Evolutionary conservation across 2,113 vertebrate genomes (phyloP).

Genomic region (Zeus faber): DNA sequence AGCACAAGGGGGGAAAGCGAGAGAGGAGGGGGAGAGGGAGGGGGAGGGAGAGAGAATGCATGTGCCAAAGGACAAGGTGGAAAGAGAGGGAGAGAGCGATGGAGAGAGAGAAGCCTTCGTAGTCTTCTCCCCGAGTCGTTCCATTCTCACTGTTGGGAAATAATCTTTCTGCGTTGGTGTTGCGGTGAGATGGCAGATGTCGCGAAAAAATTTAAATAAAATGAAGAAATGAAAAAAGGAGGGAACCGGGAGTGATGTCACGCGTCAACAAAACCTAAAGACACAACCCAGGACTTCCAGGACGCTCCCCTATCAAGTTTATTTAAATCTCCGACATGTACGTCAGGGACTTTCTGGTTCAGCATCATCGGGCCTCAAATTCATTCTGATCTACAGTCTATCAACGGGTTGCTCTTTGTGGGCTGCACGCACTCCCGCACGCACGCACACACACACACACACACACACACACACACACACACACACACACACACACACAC

Average conservation of each 20-base stretch:
- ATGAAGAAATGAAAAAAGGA: background rate
- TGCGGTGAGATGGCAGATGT: constrained; percentile 9
- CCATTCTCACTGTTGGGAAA: constrained; percentile 28
- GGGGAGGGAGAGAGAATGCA: background rate
- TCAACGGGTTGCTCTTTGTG: no score
- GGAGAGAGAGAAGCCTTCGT: constrained; percentile 6
- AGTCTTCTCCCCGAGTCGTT: constrained; percentile 8
- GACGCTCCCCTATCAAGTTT: no score
- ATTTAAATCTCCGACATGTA: no score
- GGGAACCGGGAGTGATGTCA: background rate
- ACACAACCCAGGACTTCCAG: no score
- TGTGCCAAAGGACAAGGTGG: constrained; percentile 14
- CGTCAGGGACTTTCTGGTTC: no score
- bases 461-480: background rate
- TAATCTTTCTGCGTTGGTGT: constrained; percentile 17
- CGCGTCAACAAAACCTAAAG: background rate
- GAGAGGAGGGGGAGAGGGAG: background rate
- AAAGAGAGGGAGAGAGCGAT: background rate
- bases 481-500: constrained; percentile 1
- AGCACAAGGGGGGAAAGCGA: background rate
- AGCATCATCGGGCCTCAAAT: no score
- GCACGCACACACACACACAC: background rate
- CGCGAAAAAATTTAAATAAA: no score
- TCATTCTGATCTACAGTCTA: no score
- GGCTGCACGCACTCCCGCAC: background rate